Base-by-base conservation (phyloP, 2,888 invertebrate genomes). In the Ctenicera cuprea region DNA sequence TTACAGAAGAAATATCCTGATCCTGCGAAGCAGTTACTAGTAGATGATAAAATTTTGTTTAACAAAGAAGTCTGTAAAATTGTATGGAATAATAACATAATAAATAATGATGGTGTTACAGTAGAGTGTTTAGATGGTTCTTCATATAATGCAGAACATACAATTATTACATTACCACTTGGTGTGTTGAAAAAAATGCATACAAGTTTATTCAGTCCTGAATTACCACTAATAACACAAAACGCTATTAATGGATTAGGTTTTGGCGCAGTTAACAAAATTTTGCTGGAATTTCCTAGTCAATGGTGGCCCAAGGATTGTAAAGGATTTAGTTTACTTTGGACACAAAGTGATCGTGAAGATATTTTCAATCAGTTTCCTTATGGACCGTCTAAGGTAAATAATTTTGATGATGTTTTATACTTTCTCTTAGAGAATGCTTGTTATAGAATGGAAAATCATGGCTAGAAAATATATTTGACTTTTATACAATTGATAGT, bases 221-320 rank as follows among this genome's bases (percentile, higher is more conserved):
- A 85, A 1, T 83, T 93, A 41, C 90, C 92, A 0, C 71, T 83
- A 11, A 81, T 83, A 2, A 93, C 93, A 86, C 76, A 87, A 0
- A 85, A 85, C 11, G 88, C 90, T 0, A 92, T 93, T 59, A 80
- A 91, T 83, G 87, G 87, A 16, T 83, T 93, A 52, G 89, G 90
- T 0, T 90, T 92, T 77, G 94, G 94, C 0, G 89, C 89, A 0
- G 91, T 92, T 0, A 89, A 91, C 73, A 95, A 95, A 86, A 89
- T 94, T 22, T 90, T 91, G 61, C 79, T 95, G 0, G 87, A 89
- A 38, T 95, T 93, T 83, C 87, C 91, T 0, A 82, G 87, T 7
- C 86, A 88, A 1, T 94, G 94, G 92, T 94, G 94, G 93, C 86
- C 88, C 0, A 82, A 85, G 5, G 87, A 88, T 67, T 87, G 87